A percentile compares a stretch with the other conserved stretches of the same genome.
phyloP scores from a whole-genome alignment of 1,140 invertebrate species.

The Orchesella cincta region DNA sequence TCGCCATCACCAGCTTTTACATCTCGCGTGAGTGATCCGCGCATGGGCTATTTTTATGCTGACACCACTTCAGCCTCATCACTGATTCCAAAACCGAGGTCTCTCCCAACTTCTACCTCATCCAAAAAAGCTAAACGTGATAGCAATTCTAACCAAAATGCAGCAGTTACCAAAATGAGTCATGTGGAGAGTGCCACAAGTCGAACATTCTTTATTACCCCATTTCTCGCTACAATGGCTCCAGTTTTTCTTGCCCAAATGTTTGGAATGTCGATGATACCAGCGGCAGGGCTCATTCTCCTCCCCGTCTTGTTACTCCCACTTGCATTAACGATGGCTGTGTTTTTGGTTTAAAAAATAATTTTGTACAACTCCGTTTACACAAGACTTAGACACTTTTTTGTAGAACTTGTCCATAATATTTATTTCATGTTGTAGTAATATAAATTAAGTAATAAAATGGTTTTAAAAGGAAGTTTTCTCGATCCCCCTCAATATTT shows the following conservation, averaged over 20 bases:
- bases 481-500: not conserved
- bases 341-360: not conserved
- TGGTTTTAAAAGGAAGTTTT: not conserved
- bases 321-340: not conserved
- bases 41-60: too few species aligned
- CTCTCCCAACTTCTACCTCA: too few species aligned
- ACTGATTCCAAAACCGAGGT: too few species aligned
- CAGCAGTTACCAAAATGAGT: too few species aligned
- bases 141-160: too few species aligned
- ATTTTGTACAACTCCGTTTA: not conserved
- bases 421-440: constrained; percentile 3
- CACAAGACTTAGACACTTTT: not conserved
- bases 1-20: too few species aligned
- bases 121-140: too few species aligned
- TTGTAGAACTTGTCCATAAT: not conserved
- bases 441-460: too few species aligned
- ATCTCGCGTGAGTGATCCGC: too few species aligned
- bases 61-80: too few species aligned
- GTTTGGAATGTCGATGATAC: constrained; percentile 3
- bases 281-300: not conserved
- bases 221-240: not conserved
- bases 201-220: not conserved
- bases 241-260: constrained; percentile 8
- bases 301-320: not conserved
- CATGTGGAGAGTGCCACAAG: not conserved